Evolutionary conservation across 2,797 vertebrate species (phyloP).

Genomic region (Pterois miles): DNA sequence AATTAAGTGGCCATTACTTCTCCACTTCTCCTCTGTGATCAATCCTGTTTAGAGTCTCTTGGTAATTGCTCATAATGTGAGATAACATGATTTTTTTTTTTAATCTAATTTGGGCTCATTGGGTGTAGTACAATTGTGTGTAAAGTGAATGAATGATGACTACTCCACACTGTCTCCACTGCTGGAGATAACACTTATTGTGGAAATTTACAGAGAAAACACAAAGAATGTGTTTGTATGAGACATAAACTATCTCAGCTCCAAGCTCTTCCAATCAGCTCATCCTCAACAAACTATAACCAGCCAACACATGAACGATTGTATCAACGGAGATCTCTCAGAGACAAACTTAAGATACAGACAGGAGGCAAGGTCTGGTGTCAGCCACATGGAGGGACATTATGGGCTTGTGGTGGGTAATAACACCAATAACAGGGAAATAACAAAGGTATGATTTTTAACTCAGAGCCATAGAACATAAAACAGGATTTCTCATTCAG

Average conservation of each 20-base stretch:
- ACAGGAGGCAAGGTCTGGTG: background rate
- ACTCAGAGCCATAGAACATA: background rate
- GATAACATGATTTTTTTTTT: constrained; percentile 15
- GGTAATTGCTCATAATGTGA: constrained; percentile 11
- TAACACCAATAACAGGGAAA: background rate
- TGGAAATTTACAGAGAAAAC: background rate
- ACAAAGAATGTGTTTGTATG: constrained; percentile 16
- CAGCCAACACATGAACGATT: background rate
- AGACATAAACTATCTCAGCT: constrained; percentile 2
- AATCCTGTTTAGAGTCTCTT: background rate
- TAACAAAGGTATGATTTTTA: background rate
- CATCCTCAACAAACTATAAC: constrained; percentile 1
- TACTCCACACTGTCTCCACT: background rate
- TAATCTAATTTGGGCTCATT: background rate
- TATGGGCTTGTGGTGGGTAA: background rate
- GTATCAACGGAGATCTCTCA: background rate
- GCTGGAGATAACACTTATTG: background rate
- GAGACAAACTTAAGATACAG: background rate
- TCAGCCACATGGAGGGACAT: background rate
- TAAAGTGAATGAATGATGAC: constrained; percentile 3
- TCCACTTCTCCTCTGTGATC: background rate
- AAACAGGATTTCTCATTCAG: background rate
- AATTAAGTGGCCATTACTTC: constrained; percentile 4
- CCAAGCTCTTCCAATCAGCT: constrained; percentile 6
- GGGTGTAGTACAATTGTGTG: background rate